Base-by-base conservation (phyloP, 2,888 invertebrate species). In the Catocala nupta region DNA sequence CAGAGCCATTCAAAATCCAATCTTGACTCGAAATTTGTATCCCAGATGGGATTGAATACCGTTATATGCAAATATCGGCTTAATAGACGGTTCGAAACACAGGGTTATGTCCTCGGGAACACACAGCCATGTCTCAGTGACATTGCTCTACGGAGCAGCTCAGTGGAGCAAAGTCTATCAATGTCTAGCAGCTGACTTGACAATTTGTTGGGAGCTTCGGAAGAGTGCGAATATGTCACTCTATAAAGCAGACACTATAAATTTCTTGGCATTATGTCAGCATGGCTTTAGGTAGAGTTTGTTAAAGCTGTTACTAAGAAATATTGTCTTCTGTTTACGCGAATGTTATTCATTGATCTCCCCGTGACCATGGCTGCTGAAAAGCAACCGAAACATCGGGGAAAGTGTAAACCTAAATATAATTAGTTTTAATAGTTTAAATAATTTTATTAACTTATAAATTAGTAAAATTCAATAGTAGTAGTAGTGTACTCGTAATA, bases 21-120 rank as follows among this genome's bases (percentile, higher is more conserved):
- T 59, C 57, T 59, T 11, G 54, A 58, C 33, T 55, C 54, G 68
- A 63, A 63, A 65, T 70, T 65, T 61, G 50, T 36, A 56, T 54
- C 65, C 49, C 45, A 39, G 57, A 25, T 50, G 11, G 51, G 56
- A 73, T 69, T 76, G 71, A 71, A 52, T 63, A 52, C 59, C 64
- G 63, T 59, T 72, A 60, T 65, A 73, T 75, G 73, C 64, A 72
- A 74, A 75, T 74, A n/a, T 10, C 25, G 45, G 58, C 48, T 48
- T 53, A 61, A 68, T 71, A 53, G 59, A 39, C 60, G 16, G 55
- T 42, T 52, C 16, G 59, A 68, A 59, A 71, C 63, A 65, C 1
- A 45, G 52, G 48, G 52, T 62, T 63, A 57, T 65, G 36, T 63
- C 54, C 43, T 43, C 13, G 25, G 5, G 55, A 50, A 75, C 59